These are phyloP conservation scores for Eretmochelys imbricata DNA, from an alignment of 2,113 vertebrate species.

Conservation along the genomic window DNA sequence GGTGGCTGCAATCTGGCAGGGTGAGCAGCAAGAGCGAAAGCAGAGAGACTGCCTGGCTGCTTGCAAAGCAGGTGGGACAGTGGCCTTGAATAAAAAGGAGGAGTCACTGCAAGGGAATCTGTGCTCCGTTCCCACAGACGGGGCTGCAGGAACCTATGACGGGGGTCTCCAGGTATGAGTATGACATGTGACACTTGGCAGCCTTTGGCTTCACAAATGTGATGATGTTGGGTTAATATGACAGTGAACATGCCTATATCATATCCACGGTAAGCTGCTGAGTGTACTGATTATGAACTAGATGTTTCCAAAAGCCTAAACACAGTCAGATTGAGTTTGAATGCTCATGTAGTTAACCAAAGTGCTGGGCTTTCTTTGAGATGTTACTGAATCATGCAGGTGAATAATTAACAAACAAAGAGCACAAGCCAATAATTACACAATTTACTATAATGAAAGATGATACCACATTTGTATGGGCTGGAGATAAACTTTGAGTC, in stretches of 20 bases:
- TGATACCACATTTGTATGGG: constrained; percentile 9
- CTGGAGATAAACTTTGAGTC: constrained; percentile 34
- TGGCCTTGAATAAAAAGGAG: background rate
- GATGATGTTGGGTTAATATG: background rate
- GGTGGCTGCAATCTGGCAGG: background rate
- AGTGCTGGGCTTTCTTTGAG: background rate
- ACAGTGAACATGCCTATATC: accelerated
- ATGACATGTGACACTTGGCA: background rate
- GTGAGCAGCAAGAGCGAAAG: background rate
- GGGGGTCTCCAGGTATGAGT: background rate
- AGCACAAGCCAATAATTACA: constrained; percentile 5
- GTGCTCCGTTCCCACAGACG: background rate
- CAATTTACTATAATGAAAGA: constrained; percentile 42
- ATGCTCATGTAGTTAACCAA: background rate
- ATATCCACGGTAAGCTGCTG: accelerated
- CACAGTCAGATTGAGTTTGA: background rate
- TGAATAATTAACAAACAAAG: background rate
- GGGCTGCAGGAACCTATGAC: background rate
- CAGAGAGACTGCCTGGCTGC: background rate
- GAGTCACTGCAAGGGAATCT: background rate
- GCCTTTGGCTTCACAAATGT: background rate
- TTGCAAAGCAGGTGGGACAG: background rate
- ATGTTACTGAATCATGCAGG: background rate
- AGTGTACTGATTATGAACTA: background rate
- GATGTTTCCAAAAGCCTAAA: background rate